Conservation (phyloP, 2,113 vertebrate species). For the Myodes glareolus region DNA sequence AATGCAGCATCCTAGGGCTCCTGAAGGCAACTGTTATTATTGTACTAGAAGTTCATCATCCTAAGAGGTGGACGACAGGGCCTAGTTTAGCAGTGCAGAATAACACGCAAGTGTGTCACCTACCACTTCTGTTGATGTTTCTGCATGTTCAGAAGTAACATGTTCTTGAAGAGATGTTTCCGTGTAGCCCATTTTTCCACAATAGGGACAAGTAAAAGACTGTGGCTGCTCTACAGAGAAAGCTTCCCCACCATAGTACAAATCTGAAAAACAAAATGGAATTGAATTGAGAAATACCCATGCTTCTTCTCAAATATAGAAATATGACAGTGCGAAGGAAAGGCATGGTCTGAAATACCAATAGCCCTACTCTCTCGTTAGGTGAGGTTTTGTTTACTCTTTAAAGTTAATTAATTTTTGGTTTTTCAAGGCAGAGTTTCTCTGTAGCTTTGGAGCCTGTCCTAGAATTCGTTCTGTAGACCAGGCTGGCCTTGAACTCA, state of each 20-base stretch:
- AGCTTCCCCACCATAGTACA: constrained; percentile 99
- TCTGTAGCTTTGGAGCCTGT: no score
- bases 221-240: constrained; percentile 99
- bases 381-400: not conserved
- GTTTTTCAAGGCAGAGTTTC: no score
- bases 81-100: not conserved
- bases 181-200: constrained; percentile 99
- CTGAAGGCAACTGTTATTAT: constrained; percentile 13
- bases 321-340: not conserved
- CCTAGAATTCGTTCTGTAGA: no score
- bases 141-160: constrained; percentile 97
- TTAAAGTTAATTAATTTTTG: not conserved
- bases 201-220: constrained; percentile 99
- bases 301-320: not conserved
- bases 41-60: not conserved
- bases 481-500: not conserved
- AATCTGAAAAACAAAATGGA: constrained; percentile 88
- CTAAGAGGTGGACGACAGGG: not conserved
- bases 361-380: not conserved
- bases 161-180: constrained; percentile 99
- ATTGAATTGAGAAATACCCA: constrained; percentile 54
- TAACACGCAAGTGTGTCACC: constrained; percentile 76
- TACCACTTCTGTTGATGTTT: constrained; percentile 99
- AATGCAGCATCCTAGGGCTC: not conserved
- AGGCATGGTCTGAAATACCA: not conserved